Base-by-base conservation (phyloP, 2,797 vertebrate genomes). In the Pipistrellus pygmaeus region DNA sequence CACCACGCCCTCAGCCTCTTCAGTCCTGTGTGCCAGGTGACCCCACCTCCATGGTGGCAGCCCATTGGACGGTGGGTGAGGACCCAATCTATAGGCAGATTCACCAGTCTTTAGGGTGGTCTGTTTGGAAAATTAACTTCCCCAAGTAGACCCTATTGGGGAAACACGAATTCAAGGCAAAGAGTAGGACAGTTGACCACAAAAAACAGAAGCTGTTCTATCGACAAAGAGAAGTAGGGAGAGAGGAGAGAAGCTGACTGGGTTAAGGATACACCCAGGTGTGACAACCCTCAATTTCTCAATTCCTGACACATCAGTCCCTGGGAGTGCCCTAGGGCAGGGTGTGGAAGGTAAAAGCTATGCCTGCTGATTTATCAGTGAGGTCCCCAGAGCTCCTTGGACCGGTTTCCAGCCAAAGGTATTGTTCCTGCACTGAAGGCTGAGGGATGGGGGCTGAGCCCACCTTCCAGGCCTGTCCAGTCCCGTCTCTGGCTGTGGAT, bases 361-460 rank as follows among this genome's bases (percentile, higher is more conserved):
- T 8, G 32, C n/a, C 21, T 38, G 71, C 53, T 62, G 27, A 13
- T 6, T 73, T 30, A 57, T 44, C 41, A 30, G 0, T 30, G 10
- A 20, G 21, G 38, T n/a, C 48, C 27, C 23, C 18, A 13, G 23
- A 78, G 25, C 30, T 60, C 32, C 12, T 41, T 0, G 1, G 75
- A 32, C 46, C 77, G 44, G 69, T 46, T 71, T 94, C 38, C 62
- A 68, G 55, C 81, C n/a, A 25, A 53, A 69, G 64, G 17, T 4
- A 32, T 15, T 77, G 62, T 35, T 77, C 44, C 62, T 25, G 17
- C 23, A 32, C 35, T 0, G 0, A 38, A 38, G 51, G 21, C 6
- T 21, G 21, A 48, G 72, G 48, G 44, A 3, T 0, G 0, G 30
- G 68, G 46, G 14, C 5, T 38, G 25, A 75, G 44, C 6, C 18